Evolutionary conservation across 2,888 invertebrate genomes (phyloP).

Genomic region (Catotricha subobsoleta): DNA sequence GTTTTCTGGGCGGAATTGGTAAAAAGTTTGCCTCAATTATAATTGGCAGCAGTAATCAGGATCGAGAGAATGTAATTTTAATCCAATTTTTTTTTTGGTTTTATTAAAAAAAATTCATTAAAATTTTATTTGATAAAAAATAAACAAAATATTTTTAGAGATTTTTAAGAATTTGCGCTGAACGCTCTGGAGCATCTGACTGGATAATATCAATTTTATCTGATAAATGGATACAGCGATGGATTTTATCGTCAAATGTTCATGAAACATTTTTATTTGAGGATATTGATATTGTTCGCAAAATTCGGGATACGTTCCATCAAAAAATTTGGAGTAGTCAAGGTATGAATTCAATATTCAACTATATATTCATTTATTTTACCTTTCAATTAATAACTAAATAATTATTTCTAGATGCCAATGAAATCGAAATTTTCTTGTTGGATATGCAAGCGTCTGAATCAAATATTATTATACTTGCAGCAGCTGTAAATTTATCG

Average conservation of each 20-base stretch:
- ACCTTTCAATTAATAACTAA: too few species aligned
- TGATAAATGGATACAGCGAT: conserved; percentile 66
- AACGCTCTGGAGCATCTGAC: conserved; percentile 26
- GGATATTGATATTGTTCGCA: conserved; percentile 46
- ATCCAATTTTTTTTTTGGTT: neutral
- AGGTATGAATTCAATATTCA: conserved; percentile 14
- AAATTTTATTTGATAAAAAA: neutral
- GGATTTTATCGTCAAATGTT: conserved; percentile 47
- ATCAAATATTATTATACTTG: conserved; percentile 47
- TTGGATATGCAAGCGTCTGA: conserved; percentile 59
- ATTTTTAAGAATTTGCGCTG: conserved; percentile 49
- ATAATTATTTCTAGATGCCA: conserved; percentile 30
- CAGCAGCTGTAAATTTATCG: conserved; percentile 48
- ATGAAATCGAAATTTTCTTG: conserved; percentile 49
- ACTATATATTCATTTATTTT: neutral
- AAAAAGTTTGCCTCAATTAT: conserved; percentile 35
- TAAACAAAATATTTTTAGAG: conserved; percentile 4
- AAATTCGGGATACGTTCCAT: conserved; percentile 52
- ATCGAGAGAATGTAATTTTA: conserved; percentile 24
- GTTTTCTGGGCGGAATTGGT: conserved; percentile 77
- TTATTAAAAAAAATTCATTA: conserved; percentile 1
- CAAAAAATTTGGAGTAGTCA: conserved; percentile 45
- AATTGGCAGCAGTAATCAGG: conserved; percentile 24
- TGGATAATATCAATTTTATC: conserved; percentile 52
- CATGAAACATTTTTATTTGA: conserved; percentile 54